A percentile compares a stretch with the other conserved stretches of the same genome.
Evolutionary conservation across 2,888 invertebrate species (phyloP).

Genomic region (Torymus aiolomorphi): DNA sequence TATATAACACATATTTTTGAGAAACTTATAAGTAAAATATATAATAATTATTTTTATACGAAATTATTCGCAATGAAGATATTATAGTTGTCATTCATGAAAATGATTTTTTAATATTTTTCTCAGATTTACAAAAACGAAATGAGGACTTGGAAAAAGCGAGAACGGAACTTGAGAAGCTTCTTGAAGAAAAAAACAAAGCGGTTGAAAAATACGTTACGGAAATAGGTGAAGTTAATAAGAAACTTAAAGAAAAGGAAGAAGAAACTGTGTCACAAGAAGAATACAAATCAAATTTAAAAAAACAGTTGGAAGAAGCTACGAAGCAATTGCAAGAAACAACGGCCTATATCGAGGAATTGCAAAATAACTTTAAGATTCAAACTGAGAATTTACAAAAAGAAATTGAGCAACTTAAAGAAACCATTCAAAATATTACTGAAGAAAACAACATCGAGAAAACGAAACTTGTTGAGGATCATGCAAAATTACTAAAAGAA

Average conservation of each 20-base stretch:
- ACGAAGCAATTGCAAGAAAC: conserved; percentile 71
- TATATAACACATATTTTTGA: conserved; percentile 15
- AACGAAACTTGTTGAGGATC: conserved; percentile 76
- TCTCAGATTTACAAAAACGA: conserved; percentile 65
- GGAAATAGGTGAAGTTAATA: conserved; percentile 67
- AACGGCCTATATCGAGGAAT: conserved; percentile 70
- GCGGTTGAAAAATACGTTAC: conserved; percentile 70
- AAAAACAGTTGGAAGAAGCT: conserved; percentile 72
- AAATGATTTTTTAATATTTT: conserved; percentile 1
- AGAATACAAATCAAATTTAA: conserved; percentile 65
- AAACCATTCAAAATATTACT: conserved; percentile 73
- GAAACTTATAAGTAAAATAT: neutral
- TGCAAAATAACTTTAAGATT: conserved; percentile 69
- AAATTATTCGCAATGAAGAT: neutral
- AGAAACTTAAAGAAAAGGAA: conserved; percentile 66
- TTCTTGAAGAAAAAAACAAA: conserved; percentile 68
- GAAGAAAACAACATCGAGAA: conserved; percentile 74
- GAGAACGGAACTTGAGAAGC: conserved; percentile 70
- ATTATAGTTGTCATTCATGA: neutral
- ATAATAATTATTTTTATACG: neutral
- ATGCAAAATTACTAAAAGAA: conserved; percentile 77
- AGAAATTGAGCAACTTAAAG: conserved; percentile 67
- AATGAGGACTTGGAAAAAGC: conserved; percentile 71
- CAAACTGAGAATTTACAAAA: conserved; percentile 64
- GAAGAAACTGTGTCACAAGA: conserved; percentile 63